Base-by-base conservation (phyloP, 2,797 vertebrate genomes). In the Denticeps clupeoides region DNA sequence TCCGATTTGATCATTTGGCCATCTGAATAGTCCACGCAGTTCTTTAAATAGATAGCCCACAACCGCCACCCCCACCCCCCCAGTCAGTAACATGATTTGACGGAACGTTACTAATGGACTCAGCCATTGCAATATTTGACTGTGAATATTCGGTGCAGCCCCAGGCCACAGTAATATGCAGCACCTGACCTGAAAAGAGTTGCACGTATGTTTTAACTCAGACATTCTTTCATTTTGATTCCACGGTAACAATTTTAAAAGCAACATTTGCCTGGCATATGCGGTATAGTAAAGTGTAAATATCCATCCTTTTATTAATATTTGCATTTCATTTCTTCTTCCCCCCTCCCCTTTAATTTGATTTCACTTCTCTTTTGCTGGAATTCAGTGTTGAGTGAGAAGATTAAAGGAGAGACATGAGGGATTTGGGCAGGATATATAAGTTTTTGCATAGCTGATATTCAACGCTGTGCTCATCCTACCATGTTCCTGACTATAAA, bases 271-370 rank as follows among this genome's bases (percentile, higher is more conserved):
- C 16, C 21, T 35, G 40, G 10, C 41, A 25, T 26, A 46, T 51
- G 23, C 9, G 9, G 16, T 33, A 13, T 23, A 41, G 35, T 25
- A 40, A 41, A 35, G 45, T 28, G 23, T 31, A 38, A 38, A 35
- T 47, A 50, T 56, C 56, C 50, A 44, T 26, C 25, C 45, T 33
- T 22, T 27, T 27, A 41, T 45, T 56, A 56, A 41, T 56, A 40
- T 51, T 46, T 56, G 41, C 47, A 46, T 51, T 46, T 56, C 55
- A 51, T 45, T 38, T n/a, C n/a, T n/a, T n/a, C n/a, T n/a, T n/a
- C n/a, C n/a, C n/a, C 41, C 45, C 47, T 22, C 50, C 24, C 38
- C 43, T 49, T 47, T 53, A 11, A 38, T 47, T 15, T 24, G 27
- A 3, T 8, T 38, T 3, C 9, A 16, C 27, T 55, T 35, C 38